Evolutionary conservation across 2,888 invertebrate species (phyloP), one percentile per base, ranked within the genome.

Genomic region (Microchrysa polita): DNA sequence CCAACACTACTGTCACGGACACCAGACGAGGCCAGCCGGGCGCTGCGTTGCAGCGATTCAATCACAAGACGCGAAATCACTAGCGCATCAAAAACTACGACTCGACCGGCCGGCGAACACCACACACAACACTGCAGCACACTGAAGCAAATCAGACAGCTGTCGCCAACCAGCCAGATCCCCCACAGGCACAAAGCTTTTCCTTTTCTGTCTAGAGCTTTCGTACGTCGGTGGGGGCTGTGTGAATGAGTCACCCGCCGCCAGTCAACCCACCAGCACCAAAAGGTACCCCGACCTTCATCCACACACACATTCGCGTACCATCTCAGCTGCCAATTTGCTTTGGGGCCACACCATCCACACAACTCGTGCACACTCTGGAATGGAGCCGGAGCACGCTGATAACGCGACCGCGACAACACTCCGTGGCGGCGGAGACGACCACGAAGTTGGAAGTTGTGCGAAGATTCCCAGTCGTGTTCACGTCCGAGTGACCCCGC

Each of bases 231-330:
- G 65, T 65, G 65, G 65, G 61, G 48, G 48, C 48, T 20, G 48
- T 12, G 44, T 2, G 20, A 12, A 44, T 63, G 63, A 65, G 34
- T 65, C 65, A 65, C 42, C 65, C n/a, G n/a, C n/a, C n/a, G n/a
- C n/a, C 44, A 44, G n/a, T 65, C 65, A 44, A 1, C 65, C 65
- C 65, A 61, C 27, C 7, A 7, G 27, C 27, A 48, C 65, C 44
- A n/a, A n/a, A n/a, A 65, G 65, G 65, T 65, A 48, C 65, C 65
- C 65, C 55, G 55, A 67, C 55, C 69, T 69, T 34, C 65, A 65
- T 55, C 12, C 57, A 23, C 59, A 9, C 23, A 10, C n/a, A n/a
- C n/a, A n/a, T 27, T 40, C 69, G n/a, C n/a, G n/a, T n/a, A 55
- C 7, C 69, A 42, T 53, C 9, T 67, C 65, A 18, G 16, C 20